phyloP scores from a whole-genome alignment of 2,797 vertebrate genomes.

The Sebastes vulpes region DNA sequence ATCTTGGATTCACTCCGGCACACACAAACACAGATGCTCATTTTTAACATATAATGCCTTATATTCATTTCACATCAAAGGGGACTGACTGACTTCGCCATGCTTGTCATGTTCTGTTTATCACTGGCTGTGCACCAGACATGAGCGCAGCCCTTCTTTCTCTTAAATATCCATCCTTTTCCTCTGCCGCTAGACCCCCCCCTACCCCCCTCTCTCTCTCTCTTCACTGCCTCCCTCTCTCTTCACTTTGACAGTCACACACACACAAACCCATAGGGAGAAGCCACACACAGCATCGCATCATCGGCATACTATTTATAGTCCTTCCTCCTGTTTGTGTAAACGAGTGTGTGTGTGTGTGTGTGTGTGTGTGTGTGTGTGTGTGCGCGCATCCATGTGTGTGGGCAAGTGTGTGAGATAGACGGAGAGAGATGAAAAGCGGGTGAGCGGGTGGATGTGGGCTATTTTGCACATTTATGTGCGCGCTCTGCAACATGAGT shows the following conservation, averaged over 20 bases:
- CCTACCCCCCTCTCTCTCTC: accelerated
- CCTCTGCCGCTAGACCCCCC: not conserved
- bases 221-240: constrained; percentile 31
- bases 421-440: constrained; percentile 46
- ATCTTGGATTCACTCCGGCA: constrained; percentile 9
- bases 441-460: constrained; percentile 53
- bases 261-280: constrained; percentile 79
- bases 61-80: constrained; percentile 65
- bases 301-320: constrained; percentile 86
- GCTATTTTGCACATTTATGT: constrained; percentile 65
- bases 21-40: constrained; percentile 28
- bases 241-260: constrained; percentile 79
- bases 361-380: constrained; percentile 23
- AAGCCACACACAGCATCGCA: constrained; percentile 82
- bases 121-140: constrained; percentile 54
- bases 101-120: constrained; percentile 62
- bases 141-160: constrained; percentile 44
- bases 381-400: constrained; percentile 30
- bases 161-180: constrained; percentile 56
- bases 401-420: constrained; percentile 58
- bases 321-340: constrained; percentile 75
- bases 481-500: constrained; percentile 30
- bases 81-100: constrained; percentile 48
- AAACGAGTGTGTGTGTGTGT: constrained; percentile 68
- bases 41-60: constrained; percentile 41